Percentiles rank a stretch among this genome's conserved stretches.
These are phyloP conservation scores for Chrysolophus pictus DNA, from an alignment of 2,797 vertebrate species.

Conservation along the genomic window DNA sequence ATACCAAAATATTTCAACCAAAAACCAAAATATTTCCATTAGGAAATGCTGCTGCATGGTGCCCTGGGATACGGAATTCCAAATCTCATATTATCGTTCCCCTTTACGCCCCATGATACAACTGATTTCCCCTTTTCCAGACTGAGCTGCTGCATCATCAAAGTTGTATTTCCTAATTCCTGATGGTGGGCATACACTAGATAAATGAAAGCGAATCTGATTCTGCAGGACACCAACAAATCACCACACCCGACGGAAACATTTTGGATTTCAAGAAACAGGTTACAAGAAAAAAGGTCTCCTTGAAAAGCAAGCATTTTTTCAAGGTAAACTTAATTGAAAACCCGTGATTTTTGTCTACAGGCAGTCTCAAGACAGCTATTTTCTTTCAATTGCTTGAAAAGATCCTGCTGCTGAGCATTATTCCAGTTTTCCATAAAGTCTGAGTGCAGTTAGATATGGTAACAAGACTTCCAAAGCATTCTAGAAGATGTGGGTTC, in stretches of 20 bases:
- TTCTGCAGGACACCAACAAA: neutral
- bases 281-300: neutral
- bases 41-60: constrained; percentile 33
- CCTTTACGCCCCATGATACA: constrained; percentile 25
- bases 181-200: neutral
- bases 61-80: neutral
- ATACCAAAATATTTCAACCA: constrained; percentile 54
- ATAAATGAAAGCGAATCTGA: neutral
- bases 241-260: constrained; percentile 36
- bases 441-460: neutral
- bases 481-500: neutral
- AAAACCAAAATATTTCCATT: constrained; percentile 51
- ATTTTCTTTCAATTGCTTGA: constrained; percentile 27
- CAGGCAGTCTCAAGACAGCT: constrained; percentile 28
- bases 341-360: constrained; percentile 63
- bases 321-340: constrained; percentile 57
- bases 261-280: constrained; percentile 19
- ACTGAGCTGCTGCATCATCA: neutral
- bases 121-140: constrained; percentile 30
- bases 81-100: constrained; percentile 18
- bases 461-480: neutral
- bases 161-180: constrained; percentile 17
- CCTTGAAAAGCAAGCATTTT: constrained; percentile 48
- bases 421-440: constrained; percentile 16
- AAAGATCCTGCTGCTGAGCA: constrained; percentile 28